Evolutionary conservation across 2,797 vertebrate species (phyloP), one percentile per base, ranked within the genome.

Genomic region (Podarcis siculus): DNA sequence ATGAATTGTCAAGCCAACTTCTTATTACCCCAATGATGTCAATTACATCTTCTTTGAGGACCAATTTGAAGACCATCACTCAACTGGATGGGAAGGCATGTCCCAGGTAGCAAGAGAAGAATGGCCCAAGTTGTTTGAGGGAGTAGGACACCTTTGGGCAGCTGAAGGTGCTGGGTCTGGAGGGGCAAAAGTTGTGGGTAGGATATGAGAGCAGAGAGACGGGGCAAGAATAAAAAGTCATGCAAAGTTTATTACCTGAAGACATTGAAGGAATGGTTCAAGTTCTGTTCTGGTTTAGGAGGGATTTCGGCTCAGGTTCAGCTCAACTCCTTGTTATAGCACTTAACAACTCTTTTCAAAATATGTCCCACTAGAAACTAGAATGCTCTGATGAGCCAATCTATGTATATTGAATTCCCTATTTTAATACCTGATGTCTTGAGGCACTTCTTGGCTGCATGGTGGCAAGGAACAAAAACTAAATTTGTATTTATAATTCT

Each of bases 401-500:
- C 73, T 69, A 8, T 42, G 35, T 17, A 12, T 25, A n/a, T 76
- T 23, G 30, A 58, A 39, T 73, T 45, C 37, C 55, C 3, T 87
- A 39, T 75, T 75, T 58, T 12, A 55, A 72, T 79, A 78, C 55
- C 90, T 45, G 27, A 79, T 71, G 58, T 58, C 12, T 79, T 71
- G 78, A 32, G 27, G 0, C 85, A 39, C 23, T 88, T 23, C 23
- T 86, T 80, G 45, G 5, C 89, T 91, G 83, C 39, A 30, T 79
- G 55, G 8, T n/a, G 37, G 5, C 10, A 77, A 21, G 13, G 23
- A 37, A 8, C 3, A 76, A 35, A 84, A 76, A 71, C 89, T 82
- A 93, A 89, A 91, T 87, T 89, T 79, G 69, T 25, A 25, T 89
- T 75, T 69, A 87, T 39, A 80, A 90, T 86, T 91, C 45, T 69